These are phyloP conservation scores for Aphaenogaster floridana DNA, from an alignment of 1,140 invertebrate genomes.

Conservation along the genomic window DNA sequence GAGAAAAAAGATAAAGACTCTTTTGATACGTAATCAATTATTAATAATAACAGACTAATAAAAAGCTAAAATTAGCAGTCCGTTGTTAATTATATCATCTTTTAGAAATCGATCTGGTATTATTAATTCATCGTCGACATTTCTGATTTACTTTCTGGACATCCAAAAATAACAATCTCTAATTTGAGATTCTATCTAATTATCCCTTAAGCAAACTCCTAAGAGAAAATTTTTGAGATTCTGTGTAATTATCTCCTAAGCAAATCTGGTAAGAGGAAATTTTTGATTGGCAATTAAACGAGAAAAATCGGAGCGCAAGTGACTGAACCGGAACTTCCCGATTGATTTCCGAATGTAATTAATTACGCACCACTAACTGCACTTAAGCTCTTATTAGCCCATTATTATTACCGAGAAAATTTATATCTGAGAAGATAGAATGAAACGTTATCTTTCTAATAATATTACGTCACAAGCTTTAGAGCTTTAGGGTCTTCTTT, in stretches of 20 bases:
- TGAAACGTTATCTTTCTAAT: not conserved
- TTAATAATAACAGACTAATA: not conserved
- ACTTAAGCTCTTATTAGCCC: not conserved
- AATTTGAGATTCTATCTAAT: conserved; percentile 23
- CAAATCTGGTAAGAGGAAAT: not conserved
- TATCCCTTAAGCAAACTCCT: not conserved
- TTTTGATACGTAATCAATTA: not conserved
- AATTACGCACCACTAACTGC: conserved; percentile 20
- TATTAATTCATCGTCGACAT: conserved; percentile 1
- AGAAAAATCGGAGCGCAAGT: not conserved
- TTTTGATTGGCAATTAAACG: conserved; percentile 39
- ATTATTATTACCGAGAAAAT: conserved; percentile 30
- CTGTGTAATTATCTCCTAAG: not conserved
- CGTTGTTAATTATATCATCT: not conserved
- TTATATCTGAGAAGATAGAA: not conserved
- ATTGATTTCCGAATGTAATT: conserved; percentile 25
- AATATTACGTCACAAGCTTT: not conserved
- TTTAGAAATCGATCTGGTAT: not conserved
- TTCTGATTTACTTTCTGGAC: not conserved
- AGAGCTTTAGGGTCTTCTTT: not conserved
- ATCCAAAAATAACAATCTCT: conserved; percentile 16
- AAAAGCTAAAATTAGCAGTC: not conserved
- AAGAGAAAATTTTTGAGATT: conserved; percentile 13
- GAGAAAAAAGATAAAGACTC: not conserved
- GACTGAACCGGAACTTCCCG: conserved; percentile 10